Percentiles rank a stretch among this genome's conserved stretches.
phyloP scores from a whole-genome alignment of 2,888 invertebrate genomes.

The Morpho deidamia region DNA sequence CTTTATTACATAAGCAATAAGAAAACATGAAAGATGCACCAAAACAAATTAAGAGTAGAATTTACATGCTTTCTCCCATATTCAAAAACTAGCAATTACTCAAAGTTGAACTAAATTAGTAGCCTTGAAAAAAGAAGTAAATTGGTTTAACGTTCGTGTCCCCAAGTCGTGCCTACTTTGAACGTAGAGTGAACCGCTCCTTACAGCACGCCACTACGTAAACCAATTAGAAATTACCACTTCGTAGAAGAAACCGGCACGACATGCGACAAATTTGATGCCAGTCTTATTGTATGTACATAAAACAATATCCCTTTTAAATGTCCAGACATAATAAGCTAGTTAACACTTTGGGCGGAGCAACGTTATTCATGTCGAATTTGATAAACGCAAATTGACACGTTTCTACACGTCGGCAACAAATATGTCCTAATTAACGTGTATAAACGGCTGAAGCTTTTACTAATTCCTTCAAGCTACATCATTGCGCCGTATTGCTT shows the following conservation, averaged over 20 bases:
- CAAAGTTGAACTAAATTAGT: neutral
- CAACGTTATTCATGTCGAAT: no score
- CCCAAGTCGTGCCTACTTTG: constrained; percentile 1
- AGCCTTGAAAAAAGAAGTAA: constrained; percentile 5
- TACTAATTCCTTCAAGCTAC: no score
- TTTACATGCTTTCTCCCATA: no score
- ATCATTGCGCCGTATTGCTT: no score
- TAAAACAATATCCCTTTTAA: neutral
- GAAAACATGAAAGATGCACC: no score
- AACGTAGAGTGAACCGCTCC: constrained; percentile 28
- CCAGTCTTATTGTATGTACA: neutral
- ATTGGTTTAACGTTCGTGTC: constrained; percentile 8
- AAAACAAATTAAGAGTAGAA: no score
- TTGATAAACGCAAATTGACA: no score
- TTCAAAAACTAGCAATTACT: neutral
- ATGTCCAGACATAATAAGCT: neutral
- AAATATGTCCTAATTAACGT: no score
- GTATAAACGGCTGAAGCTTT: no score
- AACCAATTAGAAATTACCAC: constrained; percentile 39
- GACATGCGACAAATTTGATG: constrained; percentile 21
- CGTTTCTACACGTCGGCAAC: no score
- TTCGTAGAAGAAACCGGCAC: constrained; percentile 36
- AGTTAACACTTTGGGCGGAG: neutral
- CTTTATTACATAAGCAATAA: no score
- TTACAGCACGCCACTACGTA: constrained; percentile 38